Evolutionary conservation across 2,888 invertebrate species (phyloP).

Genomic region (Stictocephala bisonia): DNA sequence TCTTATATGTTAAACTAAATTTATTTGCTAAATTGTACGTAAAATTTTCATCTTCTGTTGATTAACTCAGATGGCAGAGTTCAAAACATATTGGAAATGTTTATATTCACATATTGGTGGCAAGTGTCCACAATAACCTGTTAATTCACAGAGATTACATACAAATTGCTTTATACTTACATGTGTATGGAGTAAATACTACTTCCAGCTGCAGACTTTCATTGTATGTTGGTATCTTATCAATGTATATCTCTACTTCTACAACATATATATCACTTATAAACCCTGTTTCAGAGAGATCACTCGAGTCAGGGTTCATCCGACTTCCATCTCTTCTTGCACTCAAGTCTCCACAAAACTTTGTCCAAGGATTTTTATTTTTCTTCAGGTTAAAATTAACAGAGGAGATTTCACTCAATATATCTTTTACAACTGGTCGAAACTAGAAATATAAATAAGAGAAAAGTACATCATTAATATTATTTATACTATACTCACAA

Average conservation of each 20-base stretch:
- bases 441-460: constrained; percentile 8
- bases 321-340: constrained; percentile 6
- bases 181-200: constrained; percentile 66
- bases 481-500: constrained; percentile 18
- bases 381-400: background rate
- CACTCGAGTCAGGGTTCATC: background rate
- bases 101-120: too few relatives aligned
- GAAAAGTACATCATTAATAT: background rate
- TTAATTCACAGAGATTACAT: too few relatives aligned
- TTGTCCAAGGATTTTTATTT: background rate
- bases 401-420: background rate
- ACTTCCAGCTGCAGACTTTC: constrained; percentile 65
- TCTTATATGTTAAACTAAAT: too few relatives aligned
- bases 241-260: constrained; percentile 65
- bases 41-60: too few relatives aligned
- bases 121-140: too few relatives aligned
- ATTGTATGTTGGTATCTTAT: constrained; percentile 59
- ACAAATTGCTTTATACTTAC: too few relatives aligned
- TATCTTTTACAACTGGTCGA: background rate
- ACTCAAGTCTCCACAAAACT: background rate
- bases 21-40: too few relatives aligned
- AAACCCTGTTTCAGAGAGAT: constrained; percentile 53
- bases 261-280: constrained; percentile 62
- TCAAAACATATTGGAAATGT: too few relatives aligned
- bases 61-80: too few relatives aligned